Base-by-base conservation (phyloP, 2,113 vertebrate genomes). In the Menura novaehollandiae region DNA sequence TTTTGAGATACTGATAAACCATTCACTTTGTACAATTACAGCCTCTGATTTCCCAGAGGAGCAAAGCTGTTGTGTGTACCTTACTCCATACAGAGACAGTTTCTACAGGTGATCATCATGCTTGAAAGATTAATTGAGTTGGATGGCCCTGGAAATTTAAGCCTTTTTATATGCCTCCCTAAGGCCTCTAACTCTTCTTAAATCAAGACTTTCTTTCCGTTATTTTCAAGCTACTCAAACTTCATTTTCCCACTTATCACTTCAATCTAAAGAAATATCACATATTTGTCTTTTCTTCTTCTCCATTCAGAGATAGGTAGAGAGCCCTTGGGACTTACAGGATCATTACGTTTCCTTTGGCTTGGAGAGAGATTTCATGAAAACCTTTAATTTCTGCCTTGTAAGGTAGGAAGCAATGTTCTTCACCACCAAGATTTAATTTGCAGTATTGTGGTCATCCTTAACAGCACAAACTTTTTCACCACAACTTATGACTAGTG, bases 311-410 rank as follows among this genome's bases (percentile, higher is more conserved):
- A 90, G 59, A 2, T n/a, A 60, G 53, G 37, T 62, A 75, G 84
- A 85, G 72, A 93, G 82, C 91, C 91, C 83, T 94, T 59, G 85
- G 82, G 90, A 88, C 74, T 91, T 80, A 76, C 10, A 94, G 39
- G 27, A 73, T 51, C 84, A 87, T 95, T 92, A 62, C 33, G 33
- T 78, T 89, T 67, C 66, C 51, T 94, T 90, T 83, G 66, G 56
- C 82, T 94, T 71, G 68, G 51, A 91, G 47, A 84, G 30, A 83
- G 43, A 35, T 93, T 88, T 88, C 95, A 71, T 88, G 67, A 84
- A 83, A 96, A 80, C 21, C 91, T 95, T 85, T 93, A 94, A 91
- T 90, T 88, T 86, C 68, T 92, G 79, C 85, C 82, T 84, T 77
- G 82, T 63, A 55, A 95, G 47, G 68, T 88, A 58, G 39, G 55